phyloP scores from a whole-genome alignment of 2,888 invertebrate species.

The Apodemia zela region DNA sequence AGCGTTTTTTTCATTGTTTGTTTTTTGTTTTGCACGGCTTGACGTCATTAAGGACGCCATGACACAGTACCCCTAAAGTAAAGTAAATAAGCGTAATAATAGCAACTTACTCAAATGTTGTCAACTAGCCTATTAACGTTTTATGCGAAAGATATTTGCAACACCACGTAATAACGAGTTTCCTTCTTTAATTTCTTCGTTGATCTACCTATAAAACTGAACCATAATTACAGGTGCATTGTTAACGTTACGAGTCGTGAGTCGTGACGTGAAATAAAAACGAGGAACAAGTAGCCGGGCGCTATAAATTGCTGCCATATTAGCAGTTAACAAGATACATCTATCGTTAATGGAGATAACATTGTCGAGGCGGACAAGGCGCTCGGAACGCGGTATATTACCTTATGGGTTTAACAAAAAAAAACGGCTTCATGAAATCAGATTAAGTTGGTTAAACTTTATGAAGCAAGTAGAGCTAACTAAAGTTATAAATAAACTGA shows the following conservation, averaged over 20 bases:
- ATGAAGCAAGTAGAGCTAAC: background rate
- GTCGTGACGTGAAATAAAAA: conserved; percentile 2
- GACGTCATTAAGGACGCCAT: too few species aligned
- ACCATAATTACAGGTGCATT: too few species aligned
- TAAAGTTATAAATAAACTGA: background rate
- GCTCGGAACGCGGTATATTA: conserved; percentile 5
- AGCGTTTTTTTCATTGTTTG: too few species aligned
- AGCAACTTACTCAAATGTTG: too few species aligned
- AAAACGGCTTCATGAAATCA: background rate
- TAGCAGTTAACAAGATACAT: conserved; percentile 11
- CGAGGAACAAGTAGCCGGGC: background rate
- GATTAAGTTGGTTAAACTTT: background rate
- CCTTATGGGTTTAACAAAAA: background rate
- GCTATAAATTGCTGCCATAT: conserved; percentile 9
- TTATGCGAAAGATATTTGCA: too few species aligned
- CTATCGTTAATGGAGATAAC: conserved; percentile 10
- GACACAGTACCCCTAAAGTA: too few species aligned
- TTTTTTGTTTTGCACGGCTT: too few species aligned
- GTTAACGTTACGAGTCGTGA: background rate
- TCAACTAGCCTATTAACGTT: too few species aligned
- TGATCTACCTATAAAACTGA: too few species aligned
- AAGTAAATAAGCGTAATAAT: too few species aligned
- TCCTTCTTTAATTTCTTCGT: too few species aligned
- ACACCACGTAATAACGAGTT: too few species aligned
- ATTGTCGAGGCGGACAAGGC: conserved; percentile 1